These are phyloP conservation scores for Magallana ariakensis DNA, from an alignment of 1,140 invertebrate species.

Conservation along the genomic window DNA sequence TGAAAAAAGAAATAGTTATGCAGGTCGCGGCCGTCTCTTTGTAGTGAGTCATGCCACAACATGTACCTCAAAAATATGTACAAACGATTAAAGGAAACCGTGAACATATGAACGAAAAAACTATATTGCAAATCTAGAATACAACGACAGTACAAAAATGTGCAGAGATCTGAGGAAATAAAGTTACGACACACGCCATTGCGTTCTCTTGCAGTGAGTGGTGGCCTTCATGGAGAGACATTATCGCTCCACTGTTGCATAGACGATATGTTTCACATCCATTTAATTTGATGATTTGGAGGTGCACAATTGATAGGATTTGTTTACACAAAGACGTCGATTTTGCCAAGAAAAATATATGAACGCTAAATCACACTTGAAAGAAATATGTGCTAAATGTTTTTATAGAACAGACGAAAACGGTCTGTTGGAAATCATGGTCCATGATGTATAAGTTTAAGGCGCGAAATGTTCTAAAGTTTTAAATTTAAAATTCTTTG, in stretches of 20 bases:
- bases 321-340: constrained; percentile 14
- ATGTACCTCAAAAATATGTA: not conserved
- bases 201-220: too few species aligned
- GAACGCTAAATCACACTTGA: constrained; percentile 26
- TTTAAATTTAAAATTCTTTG: not conserved
- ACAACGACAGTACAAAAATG: too few species aligned
- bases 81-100: not conserved
- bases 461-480: not conserved
- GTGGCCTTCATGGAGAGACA: not conserved
- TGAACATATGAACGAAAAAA: too few species aligned
- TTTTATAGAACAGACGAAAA: not conserved
- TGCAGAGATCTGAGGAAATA: too few species aligned
- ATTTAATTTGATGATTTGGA: constrained; percentile 30
- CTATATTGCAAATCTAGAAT: too few species aligned
- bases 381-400: constrained; percentile 18
- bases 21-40: constrained; percentile 20
- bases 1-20: constrained; percentile 35
- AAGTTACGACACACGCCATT: too few species aligned
- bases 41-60: constrained; percentile 5
- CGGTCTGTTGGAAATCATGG: not conserved
- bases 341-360: constrained; percentile 39
- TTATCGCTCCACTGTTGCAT: not conserved
- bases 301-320: constrained; percentile 29
- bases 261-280: constrained; percentile 24
- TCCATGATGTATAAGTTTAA: not conserved